A percentile compares a stretch with the other conserved stretches of the same genome.
Conservation (phyloP, 2,113 vertebrate genomes). For the Alosa alosa region DNA sequence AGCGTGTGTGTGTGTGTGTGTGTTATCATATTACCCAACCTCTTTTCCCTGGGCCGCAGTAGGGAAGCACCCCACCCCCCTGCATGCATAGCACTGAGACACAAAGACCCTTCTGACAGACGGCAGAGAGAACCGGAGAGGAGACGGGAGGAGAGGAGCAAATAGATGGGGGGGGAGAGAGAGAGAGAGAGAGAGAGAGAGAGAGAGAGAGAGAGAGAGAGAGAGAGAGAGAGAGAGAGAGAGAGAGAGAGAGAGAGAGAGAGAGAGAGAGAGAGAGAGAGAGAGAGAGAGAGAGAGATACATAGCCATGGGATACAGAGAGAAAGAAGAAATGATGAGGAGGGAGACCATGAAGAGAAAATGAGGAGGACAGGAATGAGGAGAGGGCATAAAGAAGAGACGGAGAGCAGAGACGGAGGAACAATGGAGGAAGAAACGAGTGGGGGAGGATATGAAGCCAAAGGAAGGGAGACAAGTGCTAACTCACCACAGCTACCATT, state of each 20-base stretch:
- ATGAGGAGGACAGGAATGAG: background rate
- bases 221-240: background rate
- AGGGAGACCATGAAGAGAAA: background rate
- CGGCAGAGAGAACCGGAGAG: background rate
- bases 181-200: background rate
- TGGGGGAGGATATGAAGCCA: background rate
- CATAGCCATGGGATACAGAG: background rate
- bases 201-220: background rate
- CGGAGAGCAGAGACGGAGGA: background rate
- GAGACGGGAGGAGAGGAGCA: background rate
- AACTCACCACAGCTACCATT: slow-evolving; percentile 96
- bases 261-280: background rate
- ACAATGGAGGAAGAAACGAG: background rate
- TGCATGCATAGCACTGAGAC: background rate
- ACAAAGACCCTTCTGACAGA: background rate
- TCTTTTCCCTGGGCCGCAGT: background rate
- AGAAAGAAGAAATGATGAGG: background rate
- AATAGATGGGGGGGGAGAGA: background rate
- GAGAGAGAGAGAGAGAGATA: background rate
- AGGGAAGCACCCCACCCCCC: background rate
- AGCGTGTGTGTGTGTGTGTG: slow-evolving; percentile 5
- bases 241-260: background rate
- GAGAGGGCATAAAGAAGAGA: background rate
- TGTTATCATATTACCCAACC: background rate
- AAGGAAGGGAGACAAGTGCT: slow-evolving; percentile 17